A percentile compares a stretch with the other conserved stretches of the same genome.
phyloP scores from a whole-genome alignment of 2,113 vertebrate genomes.

The Galbula dea region DNA sequence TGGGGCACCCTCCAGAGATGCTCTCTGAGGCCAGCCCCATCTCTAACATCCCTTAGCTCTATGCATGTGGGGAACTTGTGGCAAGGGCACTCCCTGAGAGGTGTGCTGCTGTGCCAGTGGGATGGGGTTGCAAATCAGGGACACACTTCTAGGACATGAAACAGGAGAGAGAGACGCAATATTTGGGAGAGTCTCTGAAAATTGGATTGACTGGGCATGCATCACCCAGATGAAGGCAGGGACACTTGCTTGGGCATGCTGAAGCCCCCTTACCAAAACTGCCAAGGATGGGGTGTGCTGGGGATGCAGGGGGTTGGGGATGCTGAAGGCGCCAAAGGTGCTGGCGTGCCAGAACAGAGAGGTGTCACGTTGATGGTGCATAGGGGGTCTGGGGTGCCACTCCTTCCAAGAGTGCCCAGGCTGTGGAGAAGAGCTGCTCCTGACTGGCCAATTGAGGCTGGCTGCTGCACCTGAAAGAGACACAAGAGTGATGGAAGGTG shows the following conservation, averaged over 20 bases:
- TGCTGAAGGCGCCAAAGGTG: too few species aligned
- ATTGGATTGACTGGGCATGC: not conserved
- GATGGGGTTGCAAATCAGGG: not conserved
- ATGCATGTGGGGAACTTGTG: accelerated
- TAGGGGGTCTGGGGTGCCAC: not conserved
- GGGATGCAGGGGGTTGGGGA: not conserved
- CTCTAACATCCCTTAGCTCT: accelerated
- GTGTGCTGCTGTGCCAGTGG: not conserved
- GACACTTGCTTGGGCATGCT: accelerated
- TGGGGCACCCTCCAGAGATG: not conserved
- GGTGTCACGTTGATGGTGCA: too few species aligned
- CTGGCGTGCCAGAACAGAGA: too few species aligned
- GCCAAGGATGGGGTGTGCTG: too few species aligned
- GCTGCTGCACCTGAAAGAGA: not conserved
- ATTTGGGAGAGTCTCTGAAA: not conserved
- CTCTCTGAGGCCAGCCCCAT: too few species aligned
- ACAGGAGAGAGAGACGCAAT: not conserved
- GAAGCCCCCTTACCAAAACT: too few species aligned
- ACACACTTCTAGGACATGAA: accelerated
- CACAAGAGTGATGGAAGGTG: too few species aligned
- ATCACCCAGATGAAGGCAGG: not conserved
- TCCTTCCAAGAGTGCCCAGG: not conserved
- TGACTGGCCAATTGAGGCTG: not conserved
- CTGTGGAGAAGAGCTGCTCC: not conserved
- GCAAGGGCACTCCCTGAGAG: accelerated